Base-by-base conservation (phyloP, 2,113 vertebrate genomes). In the Pachypanchax playfairii region DNA sequence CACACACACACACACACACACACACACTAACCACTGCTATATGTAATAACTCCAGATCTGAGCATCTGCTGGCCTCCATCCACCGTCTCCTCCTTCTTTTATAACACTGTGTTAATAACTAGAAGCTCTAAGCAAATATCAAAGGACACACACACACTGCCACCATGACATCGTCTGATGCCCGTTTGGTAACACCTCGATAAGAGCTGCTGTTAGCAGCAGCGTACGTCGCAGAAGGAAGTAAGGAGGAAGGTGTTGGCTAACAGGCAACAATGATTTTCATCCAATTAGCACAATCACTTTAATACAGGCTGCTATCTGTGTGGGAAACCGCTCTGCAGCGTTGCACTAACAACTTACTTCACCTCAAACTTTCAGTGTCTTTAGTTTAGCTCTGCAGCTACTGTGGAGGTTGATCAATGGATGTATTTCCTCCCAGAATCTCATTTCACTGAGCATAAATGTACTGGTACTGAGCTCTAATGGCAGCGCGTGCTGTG, bases 41-140 rank as follows among this genome's bases (percentile, higher is more conserved):
- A n/a, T n/a, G n/a, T n/a, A n/a, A n/a, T n/a, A n/a, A 31, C 29
- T 31, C 29, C 29, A 31, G 29, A 31, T 94, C 85, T 90, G 91
- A 96, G 96, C 94, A 96, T 95, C 96, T 97, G 95, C 93, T 96
- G 94, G 94, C 88, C 93, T 93, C 52, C 52, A 82, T 69, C 65
- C 63, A 79, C 70, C 62, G 28, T 29, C 26, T 13, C 1, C 52
- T 44, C 52, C 42, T 70, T 51, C 56, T 14, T 14, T 14, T 36
- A 3, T 6, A 33, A 33, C 31, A 29, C n/a, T n/a, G 28, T 29
- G 28, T 29, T 29, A 33, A 4, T 33, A 11, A 33, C 31, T 33
- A 11, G n/a, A n/a, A n/a, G n/a, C n/a, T n/a, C n/a, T n/a, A n/a
- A n/a, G n/a, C n/a, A n/a, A n/a, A 33, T 33, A 10, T 33, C 7